Evolutionary conservation across 2,797 vertebrate species (phyloP).

Genomic region (Schizopygopsis malacanthus): DNA sequence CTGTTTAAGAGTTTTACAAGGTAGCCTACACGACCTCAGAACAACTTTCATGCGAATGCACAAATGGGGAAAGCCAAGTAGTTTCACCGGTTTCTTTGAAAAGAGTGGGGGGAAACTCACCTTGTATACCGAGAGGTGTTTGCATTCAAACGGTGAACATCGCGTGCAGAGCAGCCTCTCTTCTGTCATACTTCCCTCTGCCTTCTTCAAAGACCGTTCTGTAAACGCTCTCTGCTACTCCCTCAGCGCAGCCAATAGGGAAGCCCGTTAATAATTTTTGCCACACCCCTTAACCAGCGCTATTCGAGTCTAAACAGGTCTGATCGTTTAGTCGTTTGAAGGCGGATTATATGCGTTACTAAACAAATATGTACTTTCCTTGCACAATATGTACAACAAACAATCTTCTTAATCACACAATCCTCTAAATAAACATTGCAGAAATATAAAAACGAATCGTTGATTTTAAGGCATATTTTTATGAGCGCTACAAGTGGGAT

Average conservation of each 20-base stretch:
- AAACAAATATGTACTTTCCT: neutral
- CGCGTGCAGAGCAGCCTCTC: neutral
- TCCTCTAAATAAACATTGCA: neutral
- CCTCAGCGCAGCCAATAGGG: conserved; percentile 28
- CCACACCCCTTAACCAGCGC: neutral
- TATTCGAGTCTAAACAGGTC: neutral
- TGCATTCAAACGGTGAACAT: neutral
- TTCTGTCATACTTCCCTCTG: conserved; percentile 10
- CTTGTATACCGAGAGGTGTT: neutral
- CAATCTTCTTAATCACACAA: neutral
- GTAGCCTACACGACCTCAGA: neutral
- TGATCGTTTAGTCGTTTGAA: neutral
- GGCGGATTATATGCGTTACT: neutral
- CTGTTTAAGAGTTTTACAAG: neutral
- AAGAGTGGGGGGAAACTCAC: neutral
- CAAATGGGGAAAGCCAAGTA: neutral
- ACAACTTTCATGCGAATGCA: neutral
- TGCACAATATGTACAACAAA: neutral
- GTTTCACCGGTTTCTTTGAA: neutral
- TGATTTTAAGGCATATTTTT: neutral
- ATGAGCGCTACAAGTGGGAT: neutral
- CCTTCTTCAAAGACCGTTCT: conserved; percentile 30
- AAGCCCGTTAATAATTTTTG: neutral
- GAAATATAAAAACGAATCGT: neutral
- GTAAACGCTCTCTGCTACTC: conserved; percentile 21